Percentiles rank a stretch among this genome's conserved stretches.
Evolutionary conservation across 2,888 invertebrate species (phyloP).

Genomic region (Terebella lapidaria): DNA sequence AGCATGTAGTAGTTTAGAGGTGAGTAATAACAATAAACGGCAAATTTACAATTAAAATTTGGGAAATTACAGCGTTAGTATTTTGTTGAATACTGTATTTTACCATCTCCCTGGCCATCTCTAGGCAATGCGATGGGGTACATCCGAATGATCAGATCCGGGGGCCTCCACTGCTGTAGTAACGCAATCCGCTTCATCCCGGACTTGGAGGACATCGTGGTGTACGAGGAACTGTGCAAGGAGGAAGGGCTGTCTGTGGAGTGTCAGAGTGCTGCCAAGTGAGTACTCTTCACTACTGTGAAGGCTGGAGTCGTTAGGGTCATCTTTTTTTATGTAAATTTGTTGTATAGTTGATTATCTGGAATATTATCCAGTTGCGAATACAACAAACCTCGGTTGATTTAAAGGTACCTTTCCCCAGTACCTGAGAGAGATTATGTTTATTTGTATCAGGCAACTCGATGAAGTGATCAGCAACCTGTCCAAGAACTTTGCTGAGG

Average conservation of each 20-base stretch:
- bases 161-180: conserved; percentile 85
- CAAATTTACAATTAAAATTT: too few species aligned
- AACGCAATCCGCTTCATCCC: conserved; percentile 87
- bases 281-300: conserved; percentile 7
- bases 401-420: too few species aligned
- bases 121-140: conserved; percentile 88
- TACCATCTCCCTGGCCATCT: too few species aligned
- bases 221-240: conserved; percentile 64
- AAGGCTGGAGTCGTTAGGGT: background rate
- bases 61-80: too few species aligned
- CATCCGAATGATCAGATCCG: conserved; percentile 87
- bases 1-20: too few species aligned
- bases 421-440: too few species aligned
- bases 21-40: too few species aligned
- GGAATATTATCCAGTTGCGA: background rate
- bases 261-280: conserved; percentile 56
- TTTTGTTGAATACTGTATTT: too few species aligned
- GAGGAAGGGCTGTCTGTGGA: conserved; percentile 61
- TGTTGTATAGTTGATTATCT: background rate
- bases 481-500: conserved; percentile 77
- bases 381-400: too few species aligned
- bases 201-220: conserved; percentile 65
- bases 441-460: conserved; percentile 60
- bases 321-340: background rate
- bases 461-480: conserved; percentile 74